Evolutionary conservation across 2,888 invertebrate genomes (phyloP).

Genomic region (Fabriciana adippe): DNA sequence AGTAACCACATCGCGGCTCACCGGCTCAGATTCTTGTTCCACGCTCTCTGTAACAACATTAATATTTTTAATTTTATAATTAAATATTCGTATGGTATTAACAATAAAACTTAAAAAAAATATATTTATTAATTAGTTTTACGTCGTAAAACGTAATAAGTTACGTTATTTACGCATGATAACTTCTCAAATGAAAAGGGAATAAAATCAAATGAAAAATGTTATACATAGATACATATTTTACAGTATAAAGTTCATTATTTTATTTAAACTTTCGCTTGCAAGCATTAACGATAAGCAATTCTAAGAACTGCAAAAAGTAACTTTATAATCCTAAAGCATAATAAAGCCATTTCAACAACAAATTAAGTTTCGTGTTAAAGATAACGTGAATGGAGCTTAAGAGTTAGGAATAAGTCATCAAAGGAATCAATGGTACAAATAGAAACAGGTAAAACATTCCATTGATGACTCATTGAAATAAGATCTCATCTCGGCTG

Average conservation of each 20-base stretch:
- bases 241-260: too few species aligned
- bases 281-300: too few species aligned
- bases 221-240: too few species aligned
- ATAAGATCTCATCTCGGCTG: slow-evolving; percentile 44
- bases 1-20: slow-evolving; percentile 84
- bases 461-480: slow-evolving; percentile 61
- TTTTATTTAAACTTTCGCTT: too few species aligned
- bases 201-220: too few species aligned
- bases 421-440: slow-evolving; percentile 52
- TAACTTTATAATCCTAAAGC: not conserved
- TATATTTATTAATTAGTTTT: too few species aligned
- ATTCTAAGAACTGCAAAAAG: not conserved
- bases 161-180: too few species aligned
- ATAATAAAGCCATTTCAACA: slow-evolving; percentile 7
- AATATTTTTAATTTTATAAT: too few species aligned
- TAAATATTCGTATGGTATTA: too few species aligned
- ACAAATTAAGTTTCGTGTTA: slow-evolving; percentile 2
- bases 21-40: slow-evolving; percentile 84
- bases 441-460: slow-evolving; percentile 47
- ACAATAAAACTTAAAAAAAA: too few species aligned
- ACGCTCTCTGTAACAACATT: slow-evolving; percentile 80
- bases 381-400: not conserved
- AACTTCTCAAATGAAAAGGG: too few species aligned
- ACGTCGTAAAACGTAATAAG: too few species aligned
- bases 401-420: slow-evolving; percentile 27